Evolutionary conservation across 1,140 invertebrate genomes (phyloP).

Genomic region (Solen grandis): DNA sequence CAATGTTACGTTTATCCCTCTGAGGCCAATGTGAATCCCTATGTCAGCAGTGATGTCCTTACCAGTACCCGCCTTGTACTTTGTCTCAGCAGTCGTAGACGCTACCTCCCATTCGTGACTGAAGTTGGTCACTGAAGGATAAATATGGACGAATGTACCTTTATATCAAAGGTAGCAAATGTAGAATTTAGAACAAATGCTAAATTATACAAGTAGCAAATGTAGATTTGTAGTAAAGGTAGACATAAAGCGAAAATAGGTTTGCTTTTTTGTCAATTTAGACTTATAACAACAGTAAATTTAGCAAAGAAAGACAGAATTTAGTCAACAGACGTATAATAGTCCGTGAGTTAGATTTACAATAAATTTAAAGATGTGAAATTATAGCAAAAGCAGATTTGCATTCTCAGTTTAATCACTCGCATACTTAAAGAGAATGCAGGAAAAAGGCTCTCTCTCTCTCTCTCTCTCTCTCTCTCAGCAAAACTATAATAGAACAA

Average conservation of each 20-base stretch:
- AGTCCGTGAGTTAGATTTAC: no score
- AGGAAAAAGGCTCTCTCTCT: no score
- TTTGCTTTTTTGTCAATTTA: background rate
- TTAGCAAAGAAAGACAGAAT: background rate
- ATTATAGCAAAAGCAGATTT: no score
- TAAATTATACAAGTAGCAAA: background rate
- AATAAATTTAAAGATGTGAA: no score
- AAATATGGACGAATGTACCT: background rate
- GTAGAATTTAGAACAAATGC: background rate
- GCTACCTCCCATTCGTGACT: conserved; percentile 97
- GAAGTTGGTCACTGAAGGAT: conserved; percentile 90
- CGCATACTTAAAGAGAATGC: no score
- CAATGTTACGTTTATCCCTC: conserved; percentile 97
- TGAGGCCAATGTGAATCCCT: conserved; percentile 94
- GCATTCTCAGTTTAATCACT: no score
- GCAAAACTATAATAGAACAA: no score
- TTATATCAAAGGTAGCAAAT: background rate
- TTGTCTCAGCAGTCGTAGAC: conserved; percentile 87
- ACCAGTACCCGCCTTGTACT: conserved; percentile 95
- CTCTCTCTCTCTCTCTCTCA: no score
- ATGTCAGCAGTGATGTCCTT: conserved; percentile 93
- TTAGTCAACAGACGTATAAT: no score
- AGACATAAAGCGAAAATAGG: background rate
- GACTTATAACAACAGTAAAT: background rate
- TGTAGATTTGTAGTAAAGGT: background rate